These are phyloP conservation scores for Sturmia bella DNA, from an alignment of 2,888 invertebrate species.

Conservation along the genomic window DNA sequence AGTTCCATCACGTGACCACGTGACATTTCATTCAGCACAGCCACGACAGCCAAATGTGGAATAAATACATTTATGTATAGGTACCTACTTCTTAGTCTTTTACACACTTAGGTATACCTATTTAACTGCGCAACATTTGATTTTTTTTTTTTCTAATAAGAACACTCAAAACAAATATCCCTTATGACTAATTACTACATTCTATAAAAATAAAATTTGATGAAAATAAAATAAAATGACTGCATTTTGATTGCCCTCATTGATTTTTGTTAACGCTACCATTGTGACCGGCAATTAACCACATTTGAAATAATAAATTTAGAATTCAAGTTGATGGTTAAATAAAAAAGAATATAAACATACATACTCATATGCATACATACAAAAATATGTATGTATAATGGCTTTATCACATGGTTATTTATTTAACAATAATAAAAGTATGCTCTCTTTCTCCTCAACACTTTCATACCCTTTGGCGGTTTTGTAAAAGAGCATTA, in stretches of 20 bases:
- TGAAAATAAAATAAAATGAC: slow-evolving; percentile 18
- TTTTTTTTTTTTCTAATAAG: too few species aligned
- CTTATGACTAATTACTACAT: background rate
- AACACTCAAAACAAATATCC: background rate
- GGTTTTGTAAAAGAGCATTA: background rate
- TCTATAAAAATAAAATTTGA: background rate
- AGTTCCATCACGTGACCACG: too few species aligned
- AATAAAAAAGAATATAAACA: too few species aligned
- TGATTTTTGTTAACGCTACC: slow-evolving; percentile 24
- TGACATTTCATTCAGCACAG: too few species aligned
- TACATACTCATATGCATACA: too few species aligned
- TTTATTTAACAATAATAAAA: slow-evolving; percentile 21
- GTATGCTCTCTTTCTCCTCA: slow-evolving; percentile 1
- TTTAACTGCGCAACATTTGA: too few species aligned
- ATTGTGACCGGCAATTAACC: slow-evolving; percentile 30
- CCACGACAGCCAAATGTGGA: too few species aligned
- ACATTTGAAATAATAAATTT: slow-evolving; percentile 21
- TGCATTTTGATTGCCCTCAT: slow-evolving; percentile 6
- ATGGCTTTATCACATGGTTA: slow-evolving; percentile 44
- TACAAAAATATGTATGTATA: background rate
- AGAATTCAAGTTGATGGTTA: slow-evolving; percentile 4
- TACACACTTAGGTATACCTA: too few species aligned
- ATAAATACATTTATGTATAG: too few species aligned
- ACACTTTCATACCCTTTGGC: background rate
- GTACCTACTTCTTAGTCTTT: too few species aligned